Evolutionary conservation across 2,797 vertebrate genomes (phyloP), one percentile per base, ranked within the genome.

Genomic region (Poeciliopsis paucimaculata): DNA sequence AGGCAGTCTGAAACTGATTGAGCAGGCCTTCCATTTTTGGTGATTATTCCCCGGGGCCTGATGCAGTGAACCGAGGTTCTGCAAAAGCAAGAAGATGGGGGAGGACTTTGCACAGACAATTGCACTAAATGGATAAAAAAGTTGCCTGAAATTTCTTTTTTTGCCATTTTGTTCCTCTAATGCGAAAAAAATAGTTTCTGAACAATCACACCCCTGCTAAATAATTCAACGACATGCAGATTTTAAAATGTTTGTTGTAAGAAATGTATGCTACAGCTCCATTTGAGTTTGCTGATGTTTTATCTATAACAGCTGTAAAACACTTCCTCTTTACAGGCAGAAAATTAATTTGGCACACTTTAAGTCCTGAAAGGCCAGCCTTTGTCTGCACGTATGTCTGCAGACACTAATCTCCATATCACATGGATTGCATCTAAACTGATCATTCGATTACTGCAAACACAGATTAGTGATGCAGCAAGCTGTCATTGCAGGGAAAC

Each of bases 371-470:
- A 83, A 89, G 87, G 75, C 26, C 80, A 84, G 51, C 86, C 36
- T 3, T 45, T 36, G 83, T 84, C 77, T 82, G 9, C 73, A 78
- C 49, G 80, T 88, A 82, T 82, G 77, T 76, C 82, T 86, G 2
- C 78, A 77, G 77, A 75, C 68, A 72, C 76, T 92, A 91, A 92
- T 92, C 91, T 93, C 84, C 66, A 72, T 72, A 83, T 88, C 84
- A 89, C 88, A 90, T 86, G 86, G 81, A 87, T 66, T 20, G 62
- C 49, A 87, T 90, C 76, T 88, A 87, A 87, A 90, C 84, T 89
- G 78, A 89, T 91, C 83, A 92, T 92, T 89, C 91, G 89, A 94
- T 93, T 89, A 91, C 10, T 79, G 76, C 84, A 88, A 81, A 80
- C 84, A 81, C 73, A 89, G 90, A 89, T 93, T 89, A 92, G 84